Conservation (phyloP, 2,113 vertebrate genomes). For the Cyanoramphus novaezelandiae region DNA sequence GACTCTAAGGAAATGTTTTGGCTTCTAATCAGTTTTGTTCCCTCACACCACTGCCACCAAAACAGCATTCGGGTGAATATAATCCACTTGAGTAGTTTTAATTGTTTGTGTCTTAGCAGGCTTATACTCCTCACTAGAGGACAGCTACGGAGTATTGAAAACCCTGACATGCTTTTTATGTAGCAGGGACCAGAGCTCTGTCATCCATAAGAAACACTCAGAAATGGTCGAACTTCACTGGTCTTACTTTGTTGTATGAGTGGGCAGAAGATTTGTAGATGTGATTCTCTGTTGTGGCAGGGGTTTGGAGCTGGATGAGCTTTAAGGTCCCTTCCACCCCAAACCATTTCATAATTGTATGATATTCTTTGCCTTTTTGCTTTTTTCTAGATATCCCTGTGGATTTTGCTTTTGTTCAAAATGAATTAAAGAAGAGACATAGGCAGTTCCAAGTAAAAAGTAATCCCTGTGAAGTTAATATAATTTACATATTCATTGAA, state of each 20-base stretch:
- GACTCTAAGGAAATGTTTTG: background rate
- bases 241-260: background rate
- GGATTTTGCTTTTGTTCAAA: background rate
- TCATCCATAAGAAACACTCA: background rate
- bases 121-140: background rate
- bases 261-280: background rate
- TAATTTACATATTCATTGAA: background rate
- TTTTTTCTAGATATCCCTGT: background rate
- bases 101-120: constrained; percentile 25
- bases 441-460: background rate
- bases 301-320: background rate
- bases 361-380: background rate
- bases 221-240: background rate
- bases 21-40: background rate
- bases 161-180: background rate
- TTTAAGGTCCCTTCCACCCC: background rate
- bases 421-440: background rate
- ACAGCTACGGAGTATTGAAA: background rate
- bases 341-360: background rate
- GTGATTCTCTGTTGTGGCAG: background rate
- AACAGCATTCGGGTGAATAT: background rate
- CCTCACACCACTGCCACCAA: background rate
- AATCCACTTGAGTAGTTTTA: constrained; percentile 38
- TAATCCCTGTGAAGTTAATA: background rate
- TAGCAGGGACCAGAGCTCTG: background rate